Conservation (phyloP, 2,113 vertebrate genomes). For the Zeus faber region DNA sequence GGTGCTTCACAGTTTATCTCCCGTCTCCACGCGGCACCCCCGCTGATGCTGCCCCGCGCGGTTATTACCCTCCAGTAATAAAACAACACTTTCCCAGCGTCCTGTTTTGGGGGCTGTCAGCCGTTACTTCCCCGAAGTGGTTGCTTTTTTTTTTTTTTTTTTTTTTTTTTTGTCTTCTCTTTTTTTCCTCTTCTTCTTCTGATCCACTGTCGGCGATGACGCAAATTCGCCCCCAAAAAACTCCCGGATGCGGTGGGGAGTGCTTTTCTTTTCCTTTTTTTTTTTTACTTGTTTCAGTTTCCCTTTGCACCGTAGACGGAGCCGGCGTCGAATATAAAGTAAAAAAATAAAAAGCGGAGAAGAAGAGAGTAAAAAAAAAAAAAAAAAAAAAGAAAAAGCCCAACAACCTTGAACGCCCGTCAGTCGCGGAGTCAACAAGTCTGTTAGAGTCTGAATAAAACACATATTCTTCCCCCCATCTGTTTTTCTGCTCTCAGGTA, state of each 20-base stretch:
- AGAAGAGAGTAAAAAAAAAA: no score
- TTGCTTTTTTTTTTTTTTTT: neutral
- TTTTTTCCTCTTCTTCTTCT: slow-evolving; percentile 8
- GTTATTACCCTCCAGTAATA: slow-evolving; percentile 64
- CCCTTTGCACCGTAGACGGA: no score
- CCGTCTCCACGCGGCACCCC: slow-evolving; percentile 49
- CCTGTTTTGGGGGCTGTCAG: slow-evolving; percentile 48
- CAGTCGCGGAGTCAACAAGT: no score
- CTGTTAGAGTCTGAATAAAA: no score
- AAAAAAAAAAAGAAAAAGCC: neutral
- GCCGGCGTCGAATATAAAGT: no score
- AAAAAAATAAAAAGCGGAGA: neutral
- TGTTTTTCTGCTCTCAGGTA: no score
- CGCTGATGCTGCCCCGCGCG: slow-evolving; percentile 55
- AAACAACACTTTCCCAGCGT: slow-evolving; percentile 62
- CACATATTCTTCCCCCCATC: no score
- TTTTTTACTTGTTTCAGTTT: neutral
- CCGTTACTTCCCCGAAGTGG: slow-evolving; percentile 36
- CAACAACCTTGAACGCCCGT: no score
- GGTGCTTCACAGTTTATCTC: slow-evolving; percentile 59
- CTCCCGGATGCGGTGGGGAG: neutral
- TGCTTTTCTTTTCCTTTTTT: neutral
- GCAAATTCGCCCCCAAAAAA: slow-evolving; percentile 23
- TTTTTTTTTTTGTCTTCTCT: neutral
- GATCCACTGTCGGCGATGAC: slow-evolving; percentile 26